Percentiles rank a stretch among this genome's conserved stretches.
These are phyloP conservation scores for Cenopis cana DNA, from an alignment of 2,888 invertebrate genomes.

Conservation along the genomic window DNA sequence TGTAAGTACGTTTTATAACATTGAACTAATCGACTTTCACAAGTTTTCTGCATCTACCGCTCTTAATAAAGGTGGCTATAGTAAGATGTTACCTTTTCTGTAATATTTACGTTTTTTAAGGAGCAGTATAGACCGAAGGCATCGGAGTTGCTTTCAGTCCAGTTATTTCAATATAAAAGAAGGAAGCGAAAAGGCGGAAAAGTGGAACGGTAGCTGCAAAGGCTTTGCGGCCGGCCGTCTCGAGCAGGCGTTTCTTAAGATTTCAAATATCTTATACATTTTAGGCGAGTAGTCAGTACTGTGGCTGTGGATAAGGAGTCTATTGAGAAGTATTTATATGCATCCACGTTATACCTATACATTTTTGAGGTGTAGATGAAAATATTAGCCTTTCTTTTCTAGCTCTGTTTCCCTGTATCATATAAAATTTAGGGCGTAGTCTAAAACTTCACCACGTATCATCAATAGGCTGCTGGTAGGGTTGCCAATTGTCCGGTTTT, in stretches of 20 bases:
- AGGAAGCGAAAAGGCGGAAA: constrained; percentile 55
- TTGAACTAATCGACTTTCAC: too few relatives aligned
- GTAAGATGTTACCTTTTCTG: constrained; percentile 23
- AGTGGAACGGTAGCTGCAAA: constrained; percentile 52
- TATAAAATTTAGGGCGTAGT: too few relatives aligned
- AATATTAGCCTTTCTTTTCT: too few relatives aligned
- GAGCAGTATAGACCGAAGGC: constrained; percentile 32
- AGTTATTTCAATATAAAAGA: constrained; percentile 52
- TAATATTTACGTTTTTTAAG: constrained; percentile 14
- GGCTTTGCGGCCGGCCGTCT: constrained; percentile 53
- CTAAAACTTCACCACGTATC: too few relatives aligned
- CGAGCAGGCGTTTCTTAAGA: constrained; percentile 45
- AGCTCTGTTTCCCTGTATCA: too few relatives aligned
- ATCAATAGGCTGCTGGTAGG: too few relatives aligned
- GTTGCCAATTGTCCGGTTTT: too few relatives aligned
- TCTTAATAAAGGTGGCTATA: background rate
- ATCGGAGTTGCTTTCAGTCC: constrained; percentile 50
- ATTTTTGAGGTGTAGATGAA: too few relatives aligned
- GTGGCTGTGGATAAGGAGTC: background rate
- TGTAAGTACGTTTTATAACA: background rate
- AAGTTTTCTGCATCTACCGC: background rate
- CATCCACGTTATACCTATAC: too few relatives aligned
- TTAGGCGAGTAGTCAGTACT: constrained; percentile 35
- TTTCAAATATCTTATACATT: constrained; percentile 43
- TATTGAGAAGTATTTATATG: background rate